Percentiles rank a stretch among this genome's conserved stretches.
Evolutionary conservation across 1,140 invertebrate species (phyloP).

Genomic region (Zaprionus nigranus): DNA sequence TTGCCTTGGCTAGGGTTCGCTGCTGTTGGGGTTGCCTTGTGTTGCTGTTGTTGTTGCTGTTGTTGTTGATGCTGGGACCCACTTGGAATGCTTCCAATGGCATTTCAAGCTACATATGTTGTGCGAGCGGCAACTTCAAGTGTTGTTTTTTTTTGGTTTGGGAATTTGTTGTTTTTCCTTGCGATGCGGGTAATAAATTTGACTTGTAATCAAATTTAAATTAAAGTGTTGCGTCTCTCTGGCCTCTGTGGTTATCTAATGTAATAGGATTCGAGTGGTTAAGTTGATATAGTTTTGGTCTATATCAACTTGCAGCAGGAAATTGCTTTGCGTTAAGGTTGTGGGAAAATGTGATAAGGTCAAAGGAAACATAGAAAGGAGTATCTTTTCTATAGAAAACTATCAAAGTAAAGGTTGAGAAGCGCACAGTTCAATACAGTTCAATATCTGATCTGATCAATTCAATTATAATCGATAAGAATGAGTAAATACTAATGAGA

Average conservation of each 20-base stretch:
- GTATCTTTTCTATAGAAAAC: too few relatives aligned
- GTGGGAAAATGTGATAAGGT: background rate
- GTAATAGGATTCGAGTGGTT: conserved; percentile 21
- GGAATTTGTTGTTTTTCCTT: conserved; percentile 29
- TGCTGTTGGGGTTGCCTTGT: conserved; percentile 1
- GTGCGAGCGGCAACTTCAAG: conserved; percentile 17
- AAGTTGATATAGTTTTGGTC: background rate
- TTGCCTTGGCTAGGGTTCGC: background rate
- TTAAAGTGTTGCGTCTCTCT: conserved; percentile 53
- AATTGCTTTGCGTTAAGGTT: background rate
- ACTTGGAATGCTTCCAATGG: conserved; percentile 37
- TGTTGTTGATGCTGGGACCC: conserved; percentile 25
- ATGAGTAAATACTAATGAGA: too few relatives aligned
- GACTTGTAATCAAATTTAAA: conserved; percentile 77
- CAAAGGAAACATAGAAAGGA: too few relatives aligned
- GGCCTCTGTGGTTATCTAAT: conserved; percentile 4
- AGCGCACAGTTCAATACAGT: too few relatives aligned
- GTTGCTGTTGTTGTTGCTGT: conserved; percentile 20
- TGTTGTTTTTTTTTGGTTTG: conserved; percentile 10
- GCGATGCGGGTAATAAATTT: conserved; percentile 76
- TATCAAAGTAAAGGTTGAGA: too few relatives aligned
- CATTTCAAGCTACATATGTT: conserved; percentile 63
- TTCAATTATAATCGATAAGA: too few relatives aligned
- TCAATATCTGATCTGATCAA: too few relatives aligned
- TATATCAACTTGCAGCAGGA: background rate